These are phyloP conservation scores for Synanceia verrucosa DNA, from an alignment of 2,797 vertebrate genomes.

Conservation along the genomic window DNA sequence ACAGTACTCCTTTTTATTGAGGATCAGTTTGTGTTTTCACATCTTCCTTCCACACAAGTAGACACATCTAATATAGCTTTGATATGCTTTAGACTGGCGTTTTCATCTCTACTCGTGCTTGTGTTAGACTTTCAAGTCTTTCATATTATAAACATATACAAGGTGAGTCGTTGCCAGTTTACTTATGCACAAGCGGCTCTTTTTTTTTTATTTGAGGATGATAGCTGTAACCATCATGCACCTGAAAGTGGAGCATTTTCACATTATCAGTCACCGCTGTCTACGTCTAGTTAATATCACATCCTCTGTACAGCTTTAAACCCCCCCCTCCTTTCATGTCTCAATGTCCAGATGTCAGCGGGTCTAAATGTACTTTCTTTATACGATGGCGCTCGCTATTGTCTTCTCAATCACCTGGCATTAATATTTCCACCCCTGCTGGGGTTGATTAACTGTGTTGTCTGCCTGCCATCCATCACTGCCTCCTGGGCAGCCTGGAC, in stretches of 20 bases:
- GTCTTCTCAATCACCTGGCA: conserved; percentile 70
- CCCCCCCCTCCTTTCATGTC: conserved; percentile 26
- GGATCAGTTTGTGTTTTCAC: conserved; percentile 81
- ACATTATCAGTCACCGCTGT: background rate
- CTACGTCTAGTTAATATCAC: conserved; percentile 19
- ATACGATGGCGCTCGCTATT: conserved; percentile 47
- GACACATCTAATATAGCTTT: conserved; percentile 77
- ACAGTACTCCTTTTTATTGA: conserved; percentile 75
- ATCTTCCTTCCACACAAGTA: conserved; percentile 61
- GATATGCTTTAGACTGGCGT: conserved; percentile 76
- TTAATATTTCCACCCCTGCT: conserved; percentile 74
- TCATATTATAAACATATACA: conserved; percentile 69
- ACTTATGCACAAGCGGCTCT: conserved; percentile 17
- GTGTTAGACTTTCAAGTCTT: conserved; percentile 68
- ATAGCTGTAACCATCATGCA: conserved; percentile 27
- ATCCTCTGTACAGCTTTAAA: conserved; percentile 28
- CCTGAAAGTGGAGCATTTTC: conserved; percentile 10
- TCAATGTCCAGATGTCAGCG: conserved; percentile 43
- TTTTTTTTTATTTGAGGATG: conserved; percentile 44
- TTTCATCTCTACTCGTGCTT: conserved; percentile 65
- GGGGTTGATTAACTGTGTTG: conserved; percentile 71
- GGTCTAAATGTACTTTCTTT: conserved; percentile 48
- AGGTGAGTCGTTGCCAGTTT: conserved; percentile 63
- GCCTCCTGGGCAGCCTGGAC: conserved; percentile 48
- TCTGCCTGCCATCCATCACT: conserved; percentile 70